phyloP scores from a whole-genome alignment of 2,797 vertebrate species.

The Salmo trutta region DNA sequence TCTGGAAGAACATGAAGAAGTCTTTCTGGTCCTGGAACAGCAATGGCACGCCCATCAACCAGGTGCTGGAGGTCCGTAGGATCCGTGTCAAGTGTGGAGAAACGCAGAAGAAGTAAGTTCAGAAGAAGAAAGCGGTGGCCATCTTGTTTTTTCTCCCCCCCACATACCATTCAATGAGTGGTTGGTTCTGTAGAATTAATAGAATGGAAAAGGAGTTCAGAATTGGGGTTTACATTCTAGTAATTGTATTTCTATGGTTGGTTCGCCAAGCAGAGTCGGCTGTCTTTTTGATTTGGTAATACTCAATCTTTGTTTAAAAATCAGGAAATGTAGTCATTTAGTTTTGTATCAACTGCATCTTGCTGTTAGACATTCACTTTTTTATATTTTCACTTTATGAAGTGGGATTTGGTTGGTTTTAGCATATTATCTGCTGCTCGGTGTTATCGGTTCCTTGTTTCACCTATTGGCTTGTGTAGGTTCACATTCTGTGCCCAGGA shows the following conservation, averaged over 20 bases:
- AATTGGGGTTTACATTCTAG: too few species aligned
- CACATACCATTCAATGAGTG: neutral
- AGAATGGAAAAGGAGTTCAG: neutral
- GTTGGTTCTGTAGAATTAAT: too few species aligned
- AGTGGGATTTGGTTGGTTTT: neutral
- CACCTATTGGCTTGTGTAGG: constrained; percentile 60
- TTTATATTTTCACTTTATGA: neutral
- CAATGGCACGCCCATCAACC: constrained; percentile 31
- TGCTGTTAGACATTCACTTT: neutral
- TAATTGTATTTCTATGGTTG: too few species aligned
- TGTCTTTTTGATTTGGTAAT: too few species aligned
- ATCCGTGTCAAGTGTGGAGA: constrained; percentile 94
- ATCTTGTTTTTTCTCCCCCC: neutral
- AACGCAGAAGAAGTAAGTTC: constrained; percentile 87
- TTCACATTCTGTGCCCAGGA: constrained; percentile 88
- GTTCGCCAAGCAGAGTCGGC: too few species aligned
- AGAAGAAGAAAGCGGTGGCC: neutral
- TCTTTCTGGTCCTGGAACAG: constrained; percentile 67
- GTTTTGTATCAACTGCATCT: neutral
- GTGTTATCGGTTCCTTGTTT: neutral
- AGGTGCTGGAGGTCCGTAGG: constrained; percentile 82
- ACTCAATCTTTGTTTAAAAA: too few species aligned
- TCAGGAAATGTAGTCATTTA: neutral
- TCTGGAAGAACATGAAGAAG: constrained; percentile 81
- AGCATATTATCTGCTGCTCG: neutral